Evolutionary conservation across 2,113 vertebrate genomes (phyloP).

Genomic region (Oceanodroma tethys): DNA sequence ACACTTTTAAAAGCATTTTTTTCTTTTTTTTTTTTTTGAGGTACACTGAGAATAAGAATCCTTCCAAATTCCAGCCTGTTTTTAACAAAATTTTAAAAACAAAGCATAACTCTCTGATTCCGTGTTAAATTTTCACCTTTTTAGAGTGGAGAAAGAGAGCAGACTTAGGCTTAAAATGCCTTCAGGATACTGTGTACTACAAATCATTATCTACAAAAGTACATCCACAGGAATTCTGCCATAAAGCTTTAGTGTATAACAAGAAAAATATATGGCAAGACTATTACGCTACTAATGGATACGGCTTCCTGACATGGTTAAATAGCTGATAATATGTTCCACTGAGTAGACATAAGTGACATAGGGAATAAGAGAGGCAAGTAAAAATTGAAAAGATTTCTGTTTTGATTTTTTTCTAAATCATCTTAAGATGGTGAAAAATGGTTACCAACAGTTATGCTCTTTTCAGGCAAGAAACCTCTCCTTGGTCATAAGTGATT

Average conservation of each 20-base stretch:
- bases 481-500: not conserved
- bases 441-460: not conserved
- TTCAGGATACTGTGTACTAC: not conserved
- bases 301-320: not conserved
- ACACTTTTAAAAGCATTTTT: not conserved
- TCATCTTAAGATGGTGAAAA: not conserved
- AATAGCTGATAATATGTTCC: not conserved
- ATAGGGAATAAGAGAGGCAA: not conserved
- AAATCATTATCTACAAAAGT: not conserved
- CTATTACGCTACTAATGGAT: not conserved
- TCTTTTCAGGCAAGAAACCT: not conserved
- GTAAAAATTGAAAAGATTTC: not conserved
- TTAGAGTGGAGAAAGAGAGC: not conserved
- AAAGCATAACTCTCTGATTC: not conserved
- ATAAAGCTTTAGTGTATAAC: not conserved
- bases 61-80: not conserved
- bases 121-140: not conserved
- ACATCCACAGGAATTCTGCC: not conserved
- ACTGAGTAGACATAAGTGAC: not conserved
- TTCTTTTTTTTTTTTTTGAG: not conserved
- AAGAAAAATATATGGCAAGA: not conserved
- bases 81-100: not conserved
- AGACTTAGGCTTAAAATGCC: not conserved
- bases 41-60: not conserved
- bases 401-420: not conserved